Percentiles rank a stretch among this genome's conserved stretches.
These are phyloP conservation scores for Zapornia atra DNA, from an alignment of 2,113 vertebrate genomes.

Conservation along the genomic window DNA sequence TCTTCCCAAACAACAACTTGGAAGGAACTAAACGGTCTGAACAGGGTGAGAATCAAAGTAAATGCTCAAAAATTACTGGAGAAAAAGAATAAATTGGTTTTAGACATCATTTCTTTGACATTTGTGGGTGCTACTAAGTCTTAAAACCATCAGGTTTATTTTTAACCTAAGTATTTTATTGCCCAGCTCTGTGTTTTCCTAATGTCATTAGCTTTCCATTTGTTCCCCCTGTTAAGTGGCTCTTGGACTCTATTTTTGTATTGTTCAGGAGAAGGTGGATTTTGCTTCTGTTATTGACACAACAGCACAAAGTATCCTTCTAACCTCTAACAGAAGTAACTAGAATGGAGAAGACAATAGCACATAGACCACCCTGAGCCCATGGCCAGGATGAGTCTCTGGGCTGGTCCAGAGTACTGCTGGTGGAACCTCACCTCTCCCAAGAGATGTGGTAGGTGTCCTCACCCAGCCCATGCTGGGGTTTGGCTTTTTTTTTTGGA, in stretches of 20 bases:
- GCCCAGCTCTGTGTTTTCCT: background rate
- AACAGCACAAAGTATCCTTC: background rate
- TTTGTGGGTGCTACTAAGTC: background rate
- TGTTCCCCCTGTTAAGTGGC: background rate
- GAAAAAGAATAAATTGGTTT: background rate
- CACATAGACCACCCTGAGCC: background rate
- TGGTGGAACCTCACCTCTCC: background rate
- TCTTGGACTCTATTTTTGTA: background rate
- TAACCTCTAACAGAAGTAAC: background rate
- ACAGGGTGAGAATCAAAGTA: background rate
- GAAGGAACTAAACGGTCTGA: background rate
- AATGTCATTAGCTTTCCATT: background rate
- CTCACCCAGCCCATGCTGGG: rapidly evolving
- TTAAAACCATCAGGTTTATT: background rate
- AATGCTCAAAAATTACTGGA: background rate
- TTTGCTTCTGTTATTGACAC: background rate
- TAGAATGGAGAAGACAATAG: rapidly evolving
- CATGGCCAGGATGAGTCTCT: rapidly evolving
- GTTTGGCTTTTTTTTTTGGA: background rate
- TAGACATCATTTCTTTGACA: background rate
- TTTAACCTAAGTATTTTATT: background rate
- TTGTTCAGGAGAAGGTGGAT: background rate
- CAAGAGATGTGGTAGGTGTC: rapidly evolving
- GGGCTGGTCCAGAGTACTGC: background rate
- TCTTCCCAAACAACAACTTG: background rate